phyloP scores from a whole-genome alignment of 2,113 vertebrate species.

The Melospiza georgiana region DNA sequence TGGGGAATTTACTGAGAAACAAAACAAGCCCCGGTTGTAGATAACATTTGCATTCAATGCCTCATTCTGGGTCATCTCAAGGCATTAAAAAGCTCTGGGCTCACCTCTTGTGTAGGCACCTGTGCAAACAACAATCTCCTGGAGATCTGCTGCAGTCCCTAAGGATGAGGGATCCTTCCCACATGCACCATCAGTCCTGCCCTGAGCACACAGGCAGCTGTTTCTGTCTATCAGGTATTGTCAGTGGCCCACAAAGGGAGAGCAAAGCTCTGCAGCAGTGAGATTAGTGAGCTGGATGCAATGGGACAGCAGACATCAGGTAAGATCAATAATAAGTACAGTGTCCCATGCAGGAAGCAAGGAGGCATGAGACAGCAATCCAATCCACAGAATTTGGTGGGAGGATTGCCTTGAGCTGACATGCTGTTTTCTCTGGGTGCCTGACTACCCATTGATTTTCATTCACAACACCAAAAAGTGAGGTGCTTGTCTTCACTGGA shows the following conservation, averaged over 20 bases:
- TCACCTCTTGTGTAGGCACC: neutral
- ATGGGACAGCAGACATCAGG: neutral
- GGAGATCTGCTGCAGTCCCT: neutral
- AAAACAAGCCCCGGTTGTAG: neutral
- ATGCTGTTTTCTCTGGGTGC: neutral
- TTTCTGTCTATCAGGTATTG: neutral
- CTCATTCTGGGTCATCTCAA: neutral
- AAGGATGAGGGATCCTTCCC: neutral
- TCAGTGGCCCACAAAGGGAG: neutral
- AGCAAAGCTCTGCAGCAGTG: fast-evolving
- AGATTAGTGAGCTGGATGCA: neutral
- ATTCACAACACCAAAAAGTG: neutral
- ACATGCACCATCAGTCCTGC: fast-evolving
- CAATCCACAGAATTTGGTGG: neutral
- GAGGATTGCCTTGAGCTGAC: neutral
- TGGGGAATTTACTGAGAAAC: neutral
- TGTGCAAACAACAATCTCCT: neutral
- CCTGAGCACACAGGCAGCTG: neutral
- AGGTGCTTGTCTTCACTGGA: neutral
- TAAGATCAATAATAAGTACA: neutral
- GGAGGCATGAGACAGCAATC: neutral
- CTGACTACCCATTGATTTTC: neutral
- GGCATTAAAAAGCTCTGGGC: neutral
- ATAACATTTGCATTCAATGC: neutral
- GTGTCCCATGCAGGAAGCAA: neutral